Base-by-base conservation (phyloP, 2,113 vertebrate species). In the Lamprologus speciosus region DNA sequence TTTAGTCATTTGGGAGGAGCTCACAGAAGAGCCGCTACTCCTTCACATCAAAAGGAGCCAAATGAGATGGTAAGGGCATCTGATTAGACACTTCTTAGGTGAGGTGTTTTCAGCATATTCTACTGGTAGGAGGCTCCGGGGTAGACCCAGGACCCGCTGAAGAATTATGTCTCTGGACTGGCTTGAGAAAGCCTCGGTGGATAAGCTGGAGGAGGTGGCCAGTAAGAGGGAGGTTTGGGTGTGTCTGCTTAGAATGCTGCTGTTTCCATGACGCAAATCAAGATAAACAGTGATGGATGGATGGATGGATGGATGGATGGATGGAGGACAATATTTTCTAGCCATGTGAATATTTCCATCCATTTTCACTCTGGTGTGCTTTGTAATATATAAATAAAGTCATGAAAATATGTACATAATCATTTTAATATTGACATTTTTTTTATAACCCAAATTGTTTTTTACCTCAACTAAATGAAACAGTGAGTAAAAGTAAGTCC, bases 381-480 rank as follows among this genome's bases (percentile, higher is more conserved):
- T 75, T 75, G 40, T 2, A 28, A 42, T 47, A 45, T 47, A 7
- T 75, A 28, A 2, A 75, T 37, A 65, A 65, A 28, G 40, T 63
- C 0, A 2, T 35, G 58, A 63, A 63, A 35, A 63, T 35, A 63
- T 63, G 17, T 35, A 63, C 1, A 0, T 63, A 63, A 1, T 63
- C 16, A 19, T 63, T 63, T 63, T 63, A 63, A 35, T 63, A 63
- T 63, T 63, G 31, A 63, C 2, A 11, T 1, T 19, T 63, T 10
- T 33, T 63, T 35, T 63, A 35, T 33, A 63, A 4, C 58, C 58
- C 58, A 63, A 57, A 57, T 2, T 14, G 21, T 26, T 57, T 57
- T 55, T 57, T 57, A 57, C 21, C 54, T 57, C 54, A 57, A 57
- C 54, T 57, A 26, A 55, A 55, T 55, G 12, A 55, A 55, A 55